Conservation (phyloP, 2,888 invertebrate genomes). For the Lycia hirtaria region DNA sequence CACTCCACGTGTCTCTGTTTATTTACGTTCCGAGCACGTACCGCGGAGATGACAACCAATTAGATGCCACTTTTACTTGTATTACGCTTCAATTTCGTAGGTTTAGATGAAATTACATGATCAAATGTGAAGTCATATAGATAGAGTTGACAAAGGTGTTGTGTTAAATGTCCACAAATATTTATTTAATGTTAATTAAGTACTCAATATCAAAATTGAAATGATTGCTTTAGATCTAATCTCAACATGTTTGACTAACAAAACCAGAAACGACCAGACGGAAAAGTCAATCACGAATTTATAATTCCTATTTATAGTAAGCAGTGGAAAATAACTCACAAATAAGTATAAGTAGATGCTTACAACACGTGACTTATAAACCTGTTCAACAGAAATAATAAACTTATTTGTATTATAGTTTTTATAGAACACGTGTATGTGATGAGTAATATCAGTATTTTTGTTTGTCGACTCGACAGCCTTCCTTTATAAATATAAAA, state of each 20-base stretch:
- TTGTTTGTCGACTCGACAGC: slow-evolving; percentile 27
- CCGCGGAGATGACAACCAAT: slow-evolving; percentile 44
- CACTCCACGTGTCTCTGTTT: slow-evolving; percentile 82
- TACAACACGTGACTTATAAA: slow-evolving; percentile 12
- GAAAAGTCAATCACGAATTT: neutral
- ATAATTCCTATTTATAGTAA: slow-evolving; percentile 1
- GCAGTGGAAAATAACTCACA: slow-evolving; percentile 34
- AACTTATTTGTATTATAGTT: slow-evolving; percentile 16
- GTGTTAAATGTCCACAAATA: neutral
- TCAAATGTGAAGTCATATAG: no score
- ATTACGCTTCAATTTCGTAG: slow-evolving; percentile 3
- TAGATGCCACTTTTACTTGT: slow-evolving; percentile 32
- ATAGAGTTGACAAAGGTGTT: neutral
- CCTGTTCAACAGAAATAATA: slow-evolving; percentile 21
- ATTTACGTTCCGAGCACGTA: slow-evolving; percentile 79
- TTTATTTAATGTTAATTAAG: no score
- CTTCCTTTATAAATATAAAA: slow-evolving; percentile 22
- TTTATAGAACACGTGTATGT: slow-evolving; percentile 41
- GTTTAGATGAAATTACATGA: neutral
- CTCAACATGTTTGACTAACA: no score
- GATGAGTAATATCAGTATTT: slow-evolving; percentile 14
- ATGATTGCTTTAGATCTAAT: no score
- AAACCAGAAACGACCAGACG: neutral
- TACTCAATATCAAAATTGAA: no score
- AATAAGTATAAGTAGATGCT: slow-evolving; percentile 14